phyloP scores from a whole-genome alignment of 2,113 vertebrate genomes.

The Protobothrops flavoviridis region DNA sequence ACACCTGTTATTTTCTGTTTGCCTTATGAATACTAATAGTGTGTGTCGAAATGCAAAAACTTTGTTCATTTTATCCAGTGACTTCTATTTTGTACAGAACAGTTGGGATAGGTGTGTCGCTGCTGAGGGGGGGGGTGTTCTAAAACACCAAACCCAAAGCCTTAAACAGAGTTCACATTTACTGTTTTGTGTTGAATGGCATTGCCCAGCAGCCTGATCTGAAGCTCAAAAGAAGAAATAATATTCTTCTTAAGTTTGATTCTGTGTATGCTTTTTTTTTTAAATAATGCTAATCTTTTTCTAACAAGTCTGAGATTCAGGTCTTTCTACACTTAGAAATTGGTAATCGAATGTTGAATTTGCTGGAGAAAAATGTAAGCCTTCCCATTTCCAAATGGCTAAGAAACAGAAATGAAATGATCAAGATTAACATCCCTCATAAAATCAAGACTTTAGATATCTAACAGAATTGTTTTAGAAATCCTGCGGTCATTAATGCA shows the following conservation, averaged over 20 bases:
- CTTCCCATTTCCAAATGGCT: constrained; percentile 21
- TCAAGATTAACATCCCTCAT: background rate
- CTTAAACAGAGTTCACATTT: constrained; percentile 49
- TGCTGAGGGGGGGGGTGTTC: background rate
- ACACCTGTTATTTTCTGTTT: background rate
- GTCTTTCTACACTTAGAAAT: constrained; percentile 24
- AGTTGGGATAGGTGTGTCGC: background rate
- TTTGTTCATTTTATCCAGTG: constrained; percentile 26
- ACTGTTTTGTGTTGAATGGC: constrained; percentile 13
- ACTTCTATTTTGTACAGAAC: constrained; percentile 32
- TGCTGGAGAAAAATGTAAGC: constrained; percentile 36
- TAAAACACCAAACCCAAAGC: constrained; percentile 24
- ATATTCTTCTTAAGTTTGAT: constrained; percentile 16
- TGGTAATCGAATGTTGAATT: constrained; percentile 23
- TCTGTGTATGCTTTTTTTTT: constrained; percentile 40
- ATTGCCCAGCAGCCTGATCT: constrained; percentile 10
- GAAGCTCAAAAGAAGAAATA: constrained; percentile 14
- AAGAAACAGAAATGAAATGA: constrained; percentile 2
- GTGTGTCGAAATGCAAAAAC: background rate
- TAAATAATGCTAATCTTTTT: background rate
- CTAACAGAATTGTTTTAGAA: constrained; percentile 28
- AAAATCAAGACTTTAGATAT: constrained; percentile 16
- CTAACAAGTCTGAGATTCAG: background rate
- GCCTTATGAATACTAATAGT: background rate
- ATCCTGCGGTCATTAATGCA: background rate